A percentile compares a stretch with the other conserved stretches of the same genome.
Conservation (phyloP, 2,888 invertebrate genomes). For the Gastrophysa polygoni region DNA sequence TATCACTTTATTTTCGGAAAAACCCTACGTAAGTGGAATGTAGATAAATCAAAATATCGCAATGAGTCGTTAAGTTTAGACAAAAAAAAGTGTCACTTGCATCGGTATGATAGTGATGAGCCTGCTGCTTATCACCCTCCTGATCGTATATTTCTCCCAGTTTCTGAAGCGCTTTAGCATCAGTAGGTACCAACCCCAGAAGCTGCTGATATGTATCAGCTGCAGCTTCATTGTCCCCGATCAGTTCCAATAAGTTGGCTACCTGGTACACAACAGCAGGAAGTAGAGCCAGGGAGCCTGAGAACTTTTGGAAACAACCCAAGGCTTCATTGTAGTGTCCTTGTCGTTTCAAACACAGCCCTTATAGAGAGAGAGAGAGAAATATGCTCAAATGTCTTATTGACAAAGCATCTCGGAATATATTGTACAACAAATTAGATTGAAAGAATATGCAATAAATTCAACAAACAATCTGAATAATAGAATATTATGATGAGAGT, state of each 20-base stretch:
- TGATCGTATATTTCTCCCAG: conserved; percentile 89
- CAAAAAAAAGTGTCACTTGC: conserved; percentile 6
- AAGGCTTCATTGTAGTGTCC: conserved; percentile 76
- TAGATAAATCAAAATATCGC: too few relatives aligned
- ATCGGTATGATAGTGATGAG: conserved; percentile 82
- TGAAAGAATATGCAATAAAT: too few relatives aligned
- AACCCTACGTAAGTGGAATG: too few relatives aligned
- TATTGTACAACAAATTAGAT: too few relatives aligned
- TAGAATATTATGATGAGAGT: too few relatives aligned
- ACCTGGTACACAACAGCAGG: conserved; percentile 71
- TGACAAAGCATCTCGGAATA: too few relatives aligned
- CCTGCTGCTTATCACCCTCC: conserved; percentile 89
- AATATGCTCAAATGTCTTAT: too few relatives aligned
- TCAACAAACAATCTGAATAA: too few relatives aligned
- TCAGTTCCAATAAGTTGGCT: conserved; percentile 75
- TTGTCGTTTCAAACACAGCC: conserved; percentile 72
- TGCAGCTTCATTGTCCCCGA: conserved; percentile 67
- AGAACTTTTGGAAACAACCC: conserved; percentile 80
- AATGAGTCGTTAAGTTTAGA: too few relatives aligned
- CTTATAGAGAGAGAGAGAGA: too few relatives aligned
- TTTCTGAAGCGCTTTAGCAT: conserved; percentile 87
- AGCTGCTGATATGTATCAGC: conserved; percentile 75
- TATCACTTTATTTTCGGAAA: too few relatives aligned
- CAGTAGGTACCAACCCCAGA: conserved; percentile 83
- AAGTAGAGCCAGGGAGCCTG: conserved; percentile 62